Evolutionary conservation across 2,888 invertebrate species (phyloP), one percentile per base, ranked within the genome.

Genomic region (Eumerus sabulonum): DNA sequence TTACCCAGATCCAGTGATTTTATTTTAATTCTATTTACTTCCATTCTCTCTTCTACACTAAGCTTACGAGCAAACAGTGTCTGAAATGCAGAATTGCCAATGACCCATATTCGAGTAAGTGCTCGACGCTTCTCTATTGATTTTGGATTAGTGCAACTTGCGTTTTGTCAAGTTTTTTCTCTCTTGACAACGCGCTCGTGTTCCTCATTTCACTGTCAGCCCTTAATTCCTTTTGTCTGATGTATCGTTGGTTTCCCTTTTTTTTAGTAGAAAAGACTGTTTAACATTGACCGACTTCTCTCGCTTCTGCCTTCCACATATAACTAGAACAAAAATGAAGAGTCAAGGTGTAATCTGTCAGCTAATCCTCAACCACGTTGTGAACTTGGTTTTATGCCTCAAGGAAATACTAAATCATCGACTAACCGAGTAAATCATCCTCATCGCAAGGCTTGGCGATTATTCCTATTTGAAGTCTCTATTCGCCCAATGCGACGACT

Each of bases 121-220:
- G 27, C 56, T 63, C 42, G 59, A 66, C 47, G 40, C n/a, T 47
- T 47, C 19, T 14, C 14, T 74, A 74, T 74, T 67, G 74, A 74
- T 74, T 74, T 67, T 50, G 62, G 62, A 67, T 74, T 68, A 74
- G 14, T 74, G 48, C 54, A 50, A 51, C 44, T 56, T 50, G 60
- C 2, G 27, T 36, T 50, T 47, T 42, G 38, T 38, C 27, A 27
- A 19, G 53, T 12, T 54, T 56, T 50, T 47, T 50, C 7, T 27
- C 42, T 9, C 19, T 1, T 16, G 40, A 13, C 12, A n/a, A n/a
- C 38, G 9, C 27, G 27, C 36, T 40, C 18, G 18, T 38, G 38
- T 36, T 42, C 18, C 44, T 2, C 38, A 38, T 38, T 47, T 44
- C 44, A 56, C 42, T 63, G 48, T 7, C 51, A 64, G 56, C 45